A percentile compares a stretch with the other conserved stretches of the same genome.
Conservation (phyloP, 2,888 invertebrate genomes). For the Rhaphigaster nebulosa region DNA sequence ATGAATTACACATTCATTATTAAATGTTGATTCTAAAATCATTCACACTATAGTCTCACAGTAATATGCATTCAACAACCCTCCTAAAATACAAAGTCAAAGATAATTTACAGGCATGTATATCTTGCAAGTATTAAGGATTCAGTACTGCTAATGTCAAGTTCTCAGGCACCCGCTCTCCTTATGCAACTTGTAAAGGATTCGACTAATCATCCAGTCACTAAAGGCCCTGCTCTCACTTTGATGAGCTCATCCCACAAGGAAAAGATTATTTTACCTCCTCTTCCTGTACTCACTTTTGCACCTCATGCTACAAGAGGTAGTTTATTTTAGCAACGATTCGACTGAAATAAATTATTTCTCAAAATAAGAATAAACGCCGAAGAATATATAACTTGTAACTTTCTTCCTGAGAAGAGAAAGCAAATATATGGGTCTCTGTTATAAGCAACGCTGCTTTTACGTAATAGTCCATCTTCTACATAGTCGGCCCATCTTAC, state of each 20-base stretch:
- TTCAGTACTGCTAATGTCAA: background rate
- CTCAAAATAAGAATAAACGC: too few species aligned
- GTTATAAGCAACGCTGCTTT: background rate
- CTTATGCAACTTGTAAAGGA: background rate
- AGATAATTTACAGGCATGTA: background rate
- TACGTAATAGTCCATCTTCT: background rate
- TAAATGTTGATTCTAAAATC: too few species aligned
- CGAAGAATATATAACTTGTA: too few species aligned
- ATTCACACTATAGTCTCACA: too few species aligned
- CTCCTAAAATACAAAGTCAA: background rate
- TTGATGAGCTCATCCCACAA: too few species aligned
- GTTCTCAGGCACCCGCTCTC: background rate
- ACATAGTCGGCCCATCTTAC: background rate
- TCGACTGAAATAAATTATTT: too few species aligned
- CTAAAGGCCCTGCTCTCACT: background rate
- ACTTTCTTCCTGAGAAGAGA: too few species aligned
- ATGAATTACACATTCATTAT: too few species aligned
- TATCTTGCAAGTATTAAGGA: background rate
- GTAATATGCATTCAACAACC: background rate
- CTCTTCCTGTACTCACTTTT: too few species aligned
- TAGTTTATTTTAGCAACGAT: too few species aligned
- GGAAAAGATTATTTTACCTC: background rate
- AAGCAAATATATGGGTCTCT: background rate
- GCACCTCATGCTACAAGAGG: too few species aligned
- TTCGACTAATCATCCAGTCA: background rate